Evolutionary conservation across 2,113 vertebrate species (phyloP).

Genomic region (Ceyx melanurus): DNA sequence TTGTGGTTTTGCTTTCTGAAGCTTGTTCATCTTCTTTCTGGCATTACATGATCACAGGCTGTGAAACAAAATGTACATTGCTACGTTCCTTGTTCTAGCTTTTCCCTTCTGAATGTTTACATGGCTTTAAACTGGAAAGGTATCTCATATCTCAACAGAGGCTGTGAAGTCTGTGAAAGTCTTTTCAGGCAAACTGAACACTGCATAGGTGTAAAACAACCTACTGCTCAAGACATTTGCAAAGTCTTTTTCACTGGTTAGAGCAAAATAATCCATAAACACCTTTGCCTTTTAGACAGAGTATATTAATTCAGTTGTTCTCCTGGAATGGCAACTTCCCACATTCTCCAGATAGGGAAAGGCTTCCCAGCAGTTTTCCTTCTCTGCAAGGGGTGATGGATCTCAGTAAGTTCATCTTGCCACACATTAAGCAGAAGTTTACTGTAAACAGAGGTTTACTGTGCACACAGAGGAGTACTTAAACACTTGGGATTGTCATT

Average conservation of each 20-base stretch:
- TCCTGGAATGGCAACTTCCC: neutral
- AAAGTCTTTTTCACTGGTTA: neutral
- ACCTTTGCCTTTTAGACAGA: neutral
- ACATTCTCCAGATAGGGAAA: neutral
- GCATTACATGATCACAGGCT: neutral
- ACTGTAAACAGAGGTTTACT: neutral
- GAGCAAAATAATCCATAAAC: neutral
- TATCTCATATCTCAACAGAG: neutral
- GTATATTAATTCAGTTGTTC: neutral
- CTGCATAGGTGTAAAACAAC: neutral
- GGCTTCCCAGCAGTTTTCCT: neutral
- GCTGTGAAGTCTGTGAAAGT: neutral
- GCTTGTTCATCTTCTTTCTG: neutral
- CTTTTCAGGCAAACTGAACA: neutral
- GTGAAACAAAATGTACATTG: neutral
- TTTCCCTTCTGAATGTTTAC: neutral
- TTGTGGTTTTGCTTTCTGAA: neutral
- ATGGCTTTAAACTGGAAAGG: neutral
- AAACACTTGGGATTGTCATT: neutral
- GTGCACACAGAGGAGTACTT: neutral
- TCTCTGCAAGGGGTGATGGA: neutral
- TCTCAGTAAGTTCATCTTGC: neutral
- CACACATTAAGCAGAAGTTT: neutral
- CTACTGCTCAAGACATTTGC: neutral
- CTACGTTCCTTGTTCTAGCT: neutral